Percentiles rank a stretch among this genome's conserved stretches.
Evolutionary conservation across 35 echinoderm and acorn worm genomes (phyloP).

Genomic region (Ptychodera flava): DNA sequence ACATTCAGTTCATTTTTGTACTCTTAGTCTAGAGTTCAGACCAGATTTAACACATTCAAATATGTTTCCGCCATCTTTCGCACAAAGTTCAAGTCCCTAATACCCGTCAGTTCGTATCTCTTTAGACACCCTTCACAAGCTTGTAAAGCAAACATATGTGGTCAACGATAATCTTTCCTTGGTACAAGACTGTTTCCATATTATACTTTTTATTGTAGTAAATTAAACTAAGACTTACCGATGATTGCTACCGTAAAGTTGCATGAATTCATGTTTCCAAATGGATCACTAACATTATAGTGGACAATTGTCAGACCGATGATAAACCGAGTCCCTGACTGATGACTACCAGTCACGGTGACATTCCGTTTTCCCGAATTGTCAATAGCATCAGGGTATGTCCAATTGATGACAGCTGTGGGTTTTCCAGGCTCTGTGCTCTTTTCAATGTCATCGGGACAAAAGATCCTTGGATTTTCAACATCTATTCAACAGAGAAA

Average conservation of each 20-base stretch:
- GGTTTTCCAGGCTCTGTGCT: conserved; percentile 5
- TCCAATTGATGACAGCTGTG: background rate
- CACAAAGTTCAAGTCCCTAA: too few species aligned
- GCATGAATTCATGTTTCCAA: conserved; percentile 8
- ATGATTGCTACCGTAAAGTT: background rate
- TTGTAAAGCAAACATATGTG: too few species aligned
- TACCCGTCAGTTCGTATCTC: too few species aligned
- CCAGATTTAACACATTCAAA: too few species aligned
- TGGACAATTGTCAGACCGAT: background rate
- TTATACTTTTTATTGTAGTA: too few species aligned
- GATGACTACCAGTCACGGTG: background rate
- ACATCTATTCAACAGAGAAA: conserved; percentile 3
- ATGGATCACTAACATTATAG: background rate
- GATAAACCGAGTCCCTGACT: background rate
- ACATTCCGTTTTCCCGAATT: background rate
- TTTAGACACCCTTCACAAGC: too few species aligned
- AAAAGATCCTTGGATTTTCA: background rate
- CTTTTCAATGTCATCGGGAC: background rate
- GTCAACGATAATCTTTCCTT: too few species aligned
- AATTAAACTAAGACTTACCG: background rate
- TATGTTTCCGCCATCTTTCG: too few species aligned
- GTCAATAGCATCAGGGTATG: background rate
- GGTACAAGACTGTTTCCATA: too few species aligned
- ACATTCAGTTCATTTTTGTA: too few species aligned
- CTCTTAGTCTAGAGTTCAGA: too few species aligned